These are phyloP conservation scores for Eupithecia subfuscata DNA, from an alignment of 2,888 invertebrate species.

Conservation along the genomic window DNA sequence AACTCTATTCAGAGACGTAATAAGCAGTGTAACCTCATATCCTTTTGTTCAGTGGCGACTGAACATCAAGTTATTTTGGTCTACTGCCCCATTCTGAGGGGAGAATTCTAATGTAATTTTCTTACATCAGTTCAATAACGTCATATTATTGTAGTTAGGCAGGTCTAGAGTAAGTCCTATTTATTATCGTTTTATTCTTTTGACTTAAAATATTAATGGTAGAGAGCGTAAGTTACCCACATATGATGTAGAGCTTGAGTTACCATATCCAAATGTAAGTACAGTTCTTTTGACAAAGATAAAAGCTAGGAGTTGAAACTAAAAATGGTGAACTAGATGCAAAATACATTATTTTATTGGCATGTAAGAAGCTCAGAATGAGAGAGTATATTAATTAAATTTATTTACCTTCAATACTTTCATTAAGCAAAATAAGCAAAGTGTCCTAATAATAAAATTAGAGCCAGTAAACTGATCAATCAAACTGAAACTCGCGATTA, in stretches of 20 bases:
- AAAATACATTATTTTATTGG: neutral
- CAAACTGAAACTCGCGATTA: constrained; percentile 39
- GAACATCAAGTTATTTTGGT: constrained; percentile 42
- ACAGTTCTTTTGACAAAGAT: neutral
- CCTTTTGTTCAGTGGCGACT: constrained; percentile 43
- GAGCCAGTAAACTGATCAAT: constrained; percentile 32
- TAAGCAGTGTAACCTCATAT: constrained; percentile 51
- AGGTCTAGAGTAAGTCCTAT: neutral
- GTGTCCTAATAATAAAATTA: constrained; percentile 8
- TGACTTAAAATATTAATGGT: no score
- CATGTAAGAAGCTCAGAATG: neutral
- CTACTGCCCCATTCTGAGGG: constrained; percentile 38
- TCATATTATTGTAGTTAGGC: neutral
- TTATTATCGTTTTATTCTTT: neutral
- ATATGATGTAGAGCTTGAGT: neutral
- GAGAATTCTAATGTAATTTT: neutral
- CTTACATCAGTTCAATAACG: neutral
- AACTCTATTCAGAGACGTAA: constrained; percentile 50
- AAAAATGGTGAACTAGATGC: neutral
- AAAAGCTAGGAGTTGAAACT: neutral
- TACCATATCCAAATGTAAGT: neutral
- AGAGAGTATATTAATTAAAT: neutral
- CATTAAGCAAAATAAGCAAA: neutral
- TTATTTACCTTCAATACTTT: neutral
- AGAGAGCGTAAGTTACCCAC: neutral